A percentile compares a stretch with the other conserved stretches of the same genome.
phyloP scores from a whole-genome alignment of 2,888 invertebrate species.

The Cheiracanthium punctorium region DNA sequence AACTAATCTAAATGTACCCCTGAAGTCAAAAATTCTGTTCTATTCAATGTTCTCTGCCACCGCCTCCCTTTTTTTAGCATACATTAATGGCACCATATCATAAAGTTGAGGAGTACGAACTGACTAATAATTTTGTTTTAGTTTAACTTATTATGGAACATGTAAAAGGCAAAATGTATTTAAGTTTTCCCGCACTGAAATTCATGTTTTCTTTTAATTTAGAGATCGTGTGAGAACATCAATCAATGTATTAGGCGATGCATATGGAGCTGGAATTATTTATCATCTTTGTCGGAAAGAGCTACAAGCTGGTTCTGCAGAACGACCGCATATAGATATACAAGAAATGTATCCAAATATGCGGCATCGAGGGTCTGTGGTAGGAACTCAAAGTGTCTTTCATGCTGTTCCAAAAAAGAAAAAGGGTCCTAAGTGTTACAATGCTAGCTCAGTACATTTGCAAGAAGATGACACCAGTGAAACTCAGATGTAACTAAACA shows the following conservation, averaged over 20 bases:
- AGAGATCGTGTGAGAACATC: conserved; percentile 80
- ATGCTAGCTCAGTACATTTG: background rate
- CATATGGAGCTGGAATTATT: conserved; percentile 80
- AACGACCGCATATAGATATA: conserved; percentile 49
- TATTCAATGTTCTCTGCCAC: too few species aligned
- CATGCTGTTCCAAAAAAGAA: conserved; percentile 27
- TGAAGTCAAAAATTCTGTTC: too few species aligned
- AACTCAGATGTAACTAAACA: conserved; percentile 50
- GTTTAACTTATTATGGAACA: too few species aligned
- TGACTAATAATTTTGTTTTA: too few species aligned
- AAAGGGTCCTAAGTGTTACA: conserved; percentile 14
- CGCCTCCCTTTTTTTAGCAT: too few species aligned
- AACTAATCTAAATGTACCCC: too few species aligned
- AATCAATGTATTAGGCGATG: conserved; percentile 80
- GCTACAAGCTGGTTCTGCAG: conserved; percentile 75
- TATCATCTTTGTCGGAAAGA: conserved; percentile 78
- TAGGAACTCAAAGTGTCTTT: conserved; percentile 28
- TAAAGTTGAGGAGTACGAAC: too few species aligned
- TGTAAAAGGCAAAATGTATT: too few species aligned
- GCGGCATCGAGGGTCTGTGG: conserved; percentile 16
- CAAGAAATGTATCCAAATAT: conserved; percentile 27
- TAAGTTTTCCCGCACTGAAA: too few species aligned
- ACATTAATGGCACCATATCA: too few species aligned
- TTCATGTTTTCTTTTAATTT: conserved; percentile 23
- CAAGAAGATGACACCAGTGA: conserved; percentile 43